Evolutionary conservation across 2,797 vertebrate genomes (phyloP).

Genomic region (Peromyscus aztecus): DNA sequence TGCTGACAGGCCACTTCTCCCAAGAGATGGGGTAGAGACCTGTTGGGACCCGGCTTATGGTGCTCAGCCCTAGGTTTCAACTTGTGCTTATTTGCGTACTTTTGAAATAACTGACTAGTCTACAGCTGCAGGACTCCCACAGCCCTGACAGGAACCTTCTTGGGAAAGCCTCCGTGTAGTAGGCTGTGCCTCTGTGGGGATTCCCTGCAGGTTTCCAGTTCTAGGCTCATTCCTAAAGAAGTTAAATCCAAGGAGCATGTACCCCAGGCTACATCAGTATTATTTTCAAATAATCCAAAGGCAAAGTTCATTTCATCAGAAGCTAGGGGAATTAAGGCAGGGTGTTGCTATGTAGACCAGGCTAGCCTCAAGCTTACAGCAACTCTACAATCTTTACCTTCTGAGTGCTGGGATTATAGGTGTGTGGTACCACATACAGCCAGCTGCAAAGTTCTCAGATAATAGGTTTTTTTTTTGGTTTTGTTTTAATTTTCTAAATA

Average conservation of each 20-base stretch:
- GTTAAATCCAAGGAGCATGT: background rate
- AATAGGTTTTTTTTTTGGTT: background rate
- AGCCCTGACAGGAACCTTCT: background rate
- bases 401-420: background rate
- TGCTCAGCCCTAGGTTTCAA: background rate
- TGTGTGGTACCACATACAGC: background rate
- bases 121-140: background rate
- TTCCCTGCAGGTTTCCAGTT: background rate
- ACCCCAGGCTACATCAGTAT: background rate
- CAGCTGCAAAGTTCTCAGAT: background rate
- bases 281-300: background rate
- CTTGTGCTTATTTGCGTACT: background rate
- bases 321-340: background rate
- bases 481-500: background rate
- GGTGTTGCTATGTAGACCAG: background rate
- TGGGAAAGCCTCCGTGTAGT: background rate
- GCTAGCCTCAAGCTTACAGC: background rate
- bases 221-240: background rate
- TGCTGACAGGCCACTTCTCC: background rate
- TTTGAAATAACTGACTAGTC: background rate
- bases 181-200: background rate
- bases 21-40: background rate
- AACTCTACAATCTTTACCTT: background rate
- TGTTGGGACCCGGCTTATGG: background rate
- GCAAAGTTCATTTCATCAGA: background rate